Evolutionary conservation across 2,888 invertebrate genomes (phyloP), one percentile per base, ranked within the genome.

Genomic region (Tinea semifulvella): DNA sequence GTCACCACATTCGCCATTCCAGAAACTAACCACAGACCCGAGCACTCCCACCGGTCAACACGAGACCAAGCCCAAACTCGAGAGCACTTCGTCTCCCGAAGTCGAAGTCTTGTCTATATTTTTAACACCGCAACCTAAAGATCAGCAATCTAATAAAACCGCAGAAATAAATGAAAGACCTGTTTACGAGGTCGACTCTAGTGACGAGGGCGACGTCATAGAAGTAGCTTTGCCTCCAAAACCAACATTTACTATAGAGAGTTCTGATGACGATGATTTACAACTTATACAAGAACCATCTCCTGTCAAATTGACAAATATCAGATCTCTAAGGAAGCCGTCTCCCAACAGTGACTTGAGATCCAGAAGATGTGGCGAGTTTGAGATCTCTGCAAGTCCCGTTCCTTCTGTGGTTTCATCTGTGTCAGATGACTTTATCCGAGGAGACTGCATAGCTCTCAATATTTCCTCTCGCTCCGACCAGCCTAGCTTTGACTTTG

Each of bases 141-240:
- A 65, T 54, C 47, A 11, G 2, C 11, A n/a, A 31, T 65, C 65
- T 1, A 63, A 77, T 47, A 68, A 73, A 56, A 71, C 73, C 47
- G 51, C 76, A 46, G 75, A 76, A 44, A 57, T 28, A 4, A 36
- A 36, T 17, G 4, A 36, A 2, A 6, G 18, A 18, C 7, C n/a
- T 18, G 58, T 75, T 47, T 49, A 72, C 20, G 57, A 59, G 27
- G 58, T 80, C 18, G 66, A 71, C 48, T 61, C 76, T 36, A 80
- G 80, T 56, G 79, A 77, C 56, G 81, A 80, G 43, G 80, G 80
- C 61, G 81, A 81, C 50, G 80, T 81, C 11, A 58, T 81, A 48
- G 82, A 79, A 56, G 66, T 81, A 19, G 70, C 62, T n/a, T 50
- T 81, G 36, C 77, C 76, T 46, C 74, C 76, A 2, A 75, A 75